Conservation (phyloP, 2,888 invertebrate species). For the Ceriagrion tenellum region DNA sequence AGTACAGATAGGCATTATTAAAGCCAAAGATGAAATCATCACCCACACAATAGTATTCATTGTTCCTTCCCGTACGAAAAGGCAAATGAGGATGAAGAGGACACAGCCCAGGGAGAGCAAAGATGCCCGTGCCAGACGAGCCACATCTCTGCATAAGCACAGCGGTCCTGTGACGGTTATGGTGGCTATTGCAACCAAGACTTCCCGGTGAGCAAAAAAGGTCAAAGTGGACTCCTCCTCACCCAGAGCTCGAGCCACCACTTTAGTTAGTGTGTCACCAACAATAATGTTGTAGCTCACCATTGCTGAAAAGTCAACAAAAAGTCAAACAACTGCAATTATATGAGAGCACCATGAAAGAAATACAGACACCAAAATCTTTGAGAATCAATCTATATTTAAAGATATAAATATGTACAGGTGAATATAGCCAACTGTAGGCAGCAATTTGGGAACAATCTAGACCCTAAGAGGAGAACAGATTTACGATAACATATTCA, state of each 20-base stretch:
- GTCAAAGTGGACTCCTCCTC: slow-evolving; percentile 78
- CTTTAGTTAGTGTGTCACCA: slow-evolving; percentile 91
- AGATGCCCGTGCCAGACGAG: slow-evolving; percentile 85
- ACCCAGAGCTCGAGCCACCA: slow-evolving; percentile 85
- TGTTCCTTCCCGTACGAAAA: slow-evolving; percentile 82
- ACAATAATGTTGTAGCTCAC: slow-evolving; percentile 93
- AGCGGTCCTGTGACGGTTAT: slow-evolving; percentile 87
- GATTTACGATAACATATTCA: too few relatives aligned
- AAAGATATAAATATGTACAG: background rate
- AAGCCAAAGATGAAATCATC: slow-evolving; percentile 66
- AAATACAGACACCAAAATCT: too few relatives aligned
- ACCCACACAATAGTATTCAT: slow-evolving; percentile 84
- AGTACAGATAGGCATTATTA: background rate
- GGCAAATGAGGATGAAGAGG: slow-evolving; percentile 85
- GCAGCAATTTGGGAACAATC: too few relatives aligned
- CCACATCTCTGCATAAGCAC: slow-evolving; percentile 88
- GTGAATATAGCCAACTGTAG: too few relatives aligned
- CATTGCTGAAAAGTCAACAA: slow-evolving; percentile 85
- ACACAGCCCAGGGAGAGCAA: slow-evolving; percentile 86
- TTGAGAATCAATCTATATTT: background rate
- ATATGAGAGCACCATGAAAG: too few relatives aligned
- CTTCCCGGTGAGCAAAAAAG: slow-evolving; percentile 83
- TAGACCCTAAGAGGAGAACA: too few relatives aligned
- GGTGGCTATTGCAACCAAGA: slow-evolving; percentile 86
- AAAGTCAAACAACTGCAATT: background rate